Percentiles rank a stretch among this genome's conserved stretches.
phyloP scores from a whole-genome alignment of 2,797 vertebrate genomes.

The Sebastes taczanowskii region DNA sequence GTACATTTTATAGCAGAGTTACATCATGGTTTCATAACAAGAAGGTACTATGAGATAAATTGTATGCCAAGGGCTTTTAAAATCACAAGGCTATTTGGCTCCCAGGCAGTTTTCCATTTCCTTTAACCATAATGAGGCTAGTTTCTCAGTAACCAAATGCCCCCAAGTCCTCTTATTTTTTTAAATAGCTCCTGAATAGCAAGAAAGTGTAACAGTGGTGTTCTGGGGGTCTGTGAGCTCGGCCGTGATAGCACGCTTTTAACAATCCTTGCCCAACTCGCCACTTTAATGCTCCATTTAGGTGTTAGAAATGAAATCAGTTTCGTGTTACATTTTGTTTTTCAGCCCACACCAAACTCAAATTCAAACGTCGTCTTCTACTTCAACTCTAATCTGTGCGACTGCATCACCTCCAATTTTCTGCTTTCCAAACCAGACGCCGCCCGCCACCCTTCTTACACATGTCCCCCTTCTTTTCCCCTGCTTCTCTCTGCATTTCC shows the following conservation, averaged over 20 bases:
- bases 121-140: constrained; percentile 73
- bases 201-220: constrained; percentile 54
- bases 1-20: constrained; percentile 74
- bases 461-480: constrained; percentile 35
- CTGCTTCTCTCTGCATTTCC: constrained; percentile 74
- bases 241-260: not conserved
- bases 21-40: constrained; percentile 72
- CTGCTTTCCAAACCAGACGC: constrained; percentile 8
- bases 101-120: constrained; percentile 74
- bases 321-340: constrained; percentile 16
- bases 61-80: constrained; percentile 72
- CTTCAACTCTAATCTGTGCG: not conserved
- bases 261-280: not conserved
- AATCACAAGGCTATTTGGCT: constrained; percentile 76
- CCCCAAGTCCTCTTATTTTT: constrained; percentile 70
- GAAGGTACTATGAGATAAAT: constrained; percentile 72
- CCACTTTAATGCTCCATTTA: constrained; percentile 38
- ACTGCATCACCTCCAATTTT: not conserved
- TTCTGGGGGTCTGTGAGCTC: constrained; percentile 13
- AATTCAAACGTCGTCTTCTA: not conserved
- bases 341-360: not conserved
- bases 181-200: constrained; percentile 66
- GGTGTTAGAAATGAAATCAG: constrained; percentile 34
- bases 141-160: constrained; percentile 74
- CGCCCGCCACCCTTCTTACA: constrained; percentile 16